Percentiles rank a stretch among this genome's conserved stretches.
Conservation (phyloP, 2,113 vertebrate species). For the Bungarus multicinctus region DNA sequence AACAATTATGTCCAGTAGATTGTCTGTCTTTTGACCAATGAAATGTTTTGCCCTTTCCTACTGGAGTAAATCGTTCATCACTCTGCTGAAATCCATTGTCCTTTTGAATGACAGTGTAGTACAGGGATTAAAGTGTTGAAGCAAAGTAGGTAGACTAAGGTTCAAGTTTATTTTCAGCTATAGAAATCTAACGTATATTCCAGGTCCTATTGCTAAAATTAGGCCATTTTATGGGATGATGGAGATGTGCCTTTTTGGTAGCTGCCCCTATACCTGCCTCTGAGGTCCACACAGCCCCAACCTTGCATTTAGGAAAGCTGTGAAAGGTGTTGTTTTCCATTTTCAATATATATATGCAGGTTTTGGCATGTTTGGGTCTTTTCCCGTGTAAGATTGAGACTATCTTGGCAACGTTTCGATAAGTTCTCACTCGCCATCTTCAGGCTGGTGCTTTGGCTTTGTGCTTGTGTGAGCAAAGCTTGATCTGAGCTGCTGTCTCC, state of each 20-base stretch:
- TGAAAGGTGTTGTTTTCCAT: neutral
- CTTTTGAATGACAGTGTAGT: neutral
- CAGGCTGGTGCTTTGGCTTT: too few relatives aligned
- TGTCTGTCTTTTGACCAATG: neutral
- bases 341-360: too few relatives aligned
- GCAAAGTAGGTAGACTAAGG: neutral
- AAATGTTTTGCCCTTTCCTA: accelerated
- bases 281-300: neutral
- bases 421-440: too few relatives aligned
- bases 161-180: neutral
- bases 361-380: too few relatives aligned
- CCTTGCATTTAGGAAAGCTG: neutral
- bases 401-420: too few relatives aligned
- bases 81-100: neutral
- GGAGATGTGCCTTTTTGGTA: neutral
- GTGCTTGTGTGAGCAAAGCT: too few relatives aligned
- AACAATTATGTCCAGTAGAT: neutral
- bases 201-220: neutral
- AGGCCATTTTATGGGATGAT: neutral
- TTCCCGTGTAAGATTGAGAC: too few relatives aligned
- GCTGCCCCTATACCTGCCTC: neutral
- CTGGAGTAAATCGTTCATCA: neutral
- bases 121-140: neutral
- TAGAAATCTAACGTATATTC: neutral
- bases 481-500: too few relatives aligned